Conservation (phyloP, 2,797 vertebrate species). For the Erethizon dorsatum region DNA sequence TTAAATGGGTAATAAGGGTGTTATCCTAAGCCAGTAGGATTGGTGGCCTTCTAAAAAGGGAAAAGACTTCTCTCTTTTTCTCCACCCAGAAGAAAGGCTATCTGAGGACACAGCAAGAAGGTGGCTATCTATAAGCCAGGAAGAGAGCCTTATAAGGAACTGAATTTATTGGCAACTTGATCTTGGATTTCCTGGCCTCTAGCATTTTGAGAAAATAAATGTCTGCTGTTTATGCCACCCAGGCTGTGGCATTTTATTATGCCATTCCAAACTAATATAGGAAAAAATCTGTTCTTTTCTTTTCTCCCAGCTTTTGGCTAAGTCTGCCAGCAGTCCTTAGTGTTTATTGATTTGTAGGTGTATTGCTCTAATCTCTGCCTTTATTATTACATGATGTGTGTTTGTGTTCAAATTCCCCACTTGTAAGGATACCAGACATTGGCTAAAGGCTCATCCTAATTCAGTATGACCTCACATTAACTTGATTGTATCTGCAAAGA, state of each 20-base stretch:
- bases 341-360: neutral
- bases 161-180: neutral
- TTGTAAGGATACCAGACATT: neutral
- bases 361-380: neutral
- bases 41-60: neutral
- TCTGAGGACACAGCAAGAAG: neutral
- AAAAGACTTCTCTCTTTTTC: neutral
- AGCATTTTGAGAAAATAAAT: conserved; percentile 1
- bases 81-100: neutral
- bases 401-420: neutral
- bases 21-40: neutral
- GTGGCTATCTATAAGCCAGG: neutral
- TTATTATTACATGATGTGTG: neutral
- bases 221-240: neutral
- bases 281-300: neutral
- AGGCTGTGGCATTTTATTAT: neutral
- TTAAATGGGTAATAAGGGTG: neutral
- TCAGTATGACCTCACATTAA: neutral
- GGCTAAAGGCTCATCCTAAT: neutral
- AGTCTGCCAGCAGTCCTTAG: neutral
- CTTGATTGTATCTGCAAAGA: neutral
- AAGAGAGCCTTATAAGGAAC: neutral
- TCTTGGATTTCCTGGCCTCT: neutral
- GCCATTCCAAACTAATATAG: neutral
- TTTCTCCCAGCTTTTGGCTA: neutral